phyloP scores from a whole-genome alignment of 2,113 vertebrate species.

The Polypterus senegalus region DNA sequence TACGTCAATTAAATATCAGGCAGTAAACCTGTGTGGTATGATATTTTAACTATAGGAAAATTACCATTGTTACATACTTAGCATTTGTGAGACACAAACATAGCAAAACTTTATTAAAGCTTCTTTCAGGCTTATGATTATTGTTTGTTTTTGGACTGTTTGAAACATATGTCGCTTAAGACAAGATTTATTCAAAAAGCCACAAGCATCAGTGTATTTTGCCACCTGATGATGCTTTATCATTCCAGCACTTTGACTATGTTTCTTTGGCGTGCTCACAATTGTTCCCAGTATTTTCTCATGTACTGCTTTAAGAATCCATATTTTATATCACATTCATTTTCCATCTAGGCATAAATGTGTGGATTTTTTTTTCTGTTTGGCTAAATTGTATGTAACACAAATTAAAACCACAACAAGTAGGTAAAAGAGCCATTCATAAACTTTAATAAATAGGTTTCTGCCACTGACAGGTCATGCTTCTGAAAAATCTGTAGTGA shows the following conservation, averaged over 20 bases:
- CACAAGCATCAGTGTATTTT: too few relatives aligned
- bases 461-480: constrained; percentile 72
- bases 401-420: constrained; percentile 69
- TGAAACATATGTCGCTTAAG: too few relatives aligned
- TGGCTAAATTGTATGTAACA: constrained; percentile 51
- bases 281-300: constrained; percentile 23
- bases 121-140: too few relatives aligned
- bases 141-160: too few relatives aligned
- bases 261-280: constrained; percentile 37
- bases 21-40: too few relatives aligned
- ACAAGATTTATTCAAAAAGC: too few relatives aligned
- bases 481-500: constrained; percentile 87
- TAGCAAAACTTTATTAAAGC: too few relatives aligned
- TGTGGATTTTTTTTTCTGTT: constrained; percentile 36
- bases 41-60: too few relatives aligned
- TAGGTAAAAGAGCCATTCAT: constrained; percentile 78
- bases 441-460: constrained; percentile 74
- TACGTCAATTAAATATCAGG: too few relatives aligned
- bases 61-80: too few relatives aligned
- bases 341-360: constrained; percentile 48
- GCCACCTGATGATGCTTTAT: constrained; percentile 21
- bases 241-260: constrained; percentile 36
- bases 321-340: constrained; percentile 44
- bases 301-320: constrained; percentile 47
- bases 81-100: too few relatives aligned